Evolutionary conservation across 2,888 invertebrate genomes (phyloP).

Genomic region (Catocala sponsa): DNA sequence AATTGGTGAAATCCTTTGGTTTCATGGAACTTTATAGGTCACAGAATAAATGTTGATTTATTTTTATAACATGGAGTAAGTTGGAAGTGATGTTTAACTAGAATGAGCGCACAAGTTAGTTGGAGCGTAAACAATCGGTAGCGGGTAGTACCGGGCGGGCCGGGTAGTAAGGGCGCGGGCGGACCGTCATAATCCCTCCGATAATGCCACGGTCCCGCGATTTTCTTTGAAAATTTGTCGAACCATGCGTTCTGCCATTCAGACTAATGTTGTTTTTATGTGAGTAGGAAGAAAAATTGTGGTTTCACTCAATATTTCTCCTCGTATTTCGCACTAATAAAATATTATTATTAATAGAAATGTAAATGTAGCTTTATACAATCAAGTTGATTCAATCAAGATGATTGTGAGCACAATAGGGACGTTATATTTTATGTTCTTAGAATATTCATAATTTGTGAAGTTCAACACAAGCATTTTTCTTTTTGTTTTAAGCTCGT

Average conservation of each 20-base stretch:
- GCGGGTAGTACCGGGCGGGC: conserved; percentile 47
- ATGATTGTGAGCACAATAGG: conserved; percentile 3
- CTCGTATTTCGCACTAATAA: neutral
- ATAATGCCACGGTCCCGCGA: conserved; percentile 48
- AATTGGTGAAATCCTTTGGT: no score
- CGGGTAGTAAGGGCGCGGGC: conserved; percentile 29
- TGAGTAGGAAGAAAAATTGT: conserved; percentile 16
- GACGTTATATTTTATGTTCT: neutral
- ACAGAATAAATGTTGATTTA: neutral
- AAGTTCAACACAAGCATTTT: conserved; percentile 4
- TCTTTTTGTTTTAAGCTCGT: conserved; percentile 27
- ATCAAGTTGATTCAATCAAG: neutral
- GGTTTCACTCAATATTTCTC: neutral
- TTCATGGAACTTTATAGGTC: neutral
- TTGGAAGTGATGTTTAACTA: conserved; percentile 49
- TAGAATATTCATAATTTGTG: neutral
- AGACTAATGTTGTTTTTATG: conserved; percentile 21
- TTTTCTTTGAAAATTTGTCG: conserved; percentile 38
- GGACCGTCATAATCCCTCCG: conserved; percentile 59
- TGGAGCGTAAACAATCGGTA: conserved; percentile 61
- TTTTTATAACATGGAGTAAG: conserved; percentile 32
- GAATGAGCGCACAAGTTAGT: conserved; percentile 61
- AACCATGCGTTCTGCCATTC: conserved; percentile 32
- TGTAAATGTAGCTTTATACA: neutral
- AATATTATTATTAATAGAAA: neutral